Evolutionary conservation across 2,797 vertebrate species (phyloP), one percentile per base, ranked within the genome.

Genomic region (Gambelia wislizenii): DNA sequence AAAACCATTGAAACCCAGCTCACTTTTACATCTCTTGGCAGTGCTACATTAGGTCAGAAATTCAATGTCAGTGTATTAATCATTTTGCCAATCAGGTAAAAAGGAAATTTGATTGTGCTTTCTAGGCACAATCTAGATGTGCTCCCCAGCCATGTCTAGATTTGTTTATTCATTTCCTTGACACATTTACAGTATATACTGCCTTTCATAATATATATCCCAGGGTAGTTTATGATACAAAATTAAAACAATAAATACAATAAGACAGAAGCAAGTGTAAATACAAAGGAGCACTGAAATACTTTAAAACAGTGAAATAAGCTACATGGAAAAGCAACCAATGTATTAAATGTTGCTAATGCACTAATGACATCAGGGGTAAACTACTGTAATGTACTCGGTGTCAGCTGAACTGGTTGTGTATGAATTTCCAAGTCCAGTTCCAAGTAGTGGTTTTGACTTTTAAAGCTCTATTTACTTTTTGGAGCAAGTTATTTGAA

Each of bases 191-290:
- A n/a, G 44, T 47, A 49, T 75, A 75, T 59, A 42, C 70, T 44
- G 67, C 20, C 20, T 75, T 77, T 77, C 72, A 86, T 77, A 47
- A 76, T 77, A 77, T 47, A 76, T 61, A 64, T 9, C 33, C 74
- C 42, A 36, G 59, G 9, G 42, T 12, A 78, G 42, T 33, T 64
- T 85, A 44, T 4, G 76, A 59, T n/a, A 77, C 42, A 86, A n/a
- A 86, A 86, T 86, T 49, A 67, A 78, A 86, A 59, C n/a, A 67
- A 77, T 77, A 67, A 64, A 76, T 76, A 76, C 25, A 75, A 20
- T 0, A 59, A 76, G 54, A 47, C 52, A 76, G 72, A 61, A 76
- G 25, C 27, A 85, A 59, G 30, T 44, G 25, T 16, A 76, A 85
- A 59, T 56, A 75, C 52, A 9, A 42, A 76, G 56, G 75, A 44